A percentile compares a stretch with the other conserved stretches of the same genome.
Evolutionary conservation across 2,797 vertebrate species (phyloP).

Genomic region (Macrochelys suwanniensis): DNA sequence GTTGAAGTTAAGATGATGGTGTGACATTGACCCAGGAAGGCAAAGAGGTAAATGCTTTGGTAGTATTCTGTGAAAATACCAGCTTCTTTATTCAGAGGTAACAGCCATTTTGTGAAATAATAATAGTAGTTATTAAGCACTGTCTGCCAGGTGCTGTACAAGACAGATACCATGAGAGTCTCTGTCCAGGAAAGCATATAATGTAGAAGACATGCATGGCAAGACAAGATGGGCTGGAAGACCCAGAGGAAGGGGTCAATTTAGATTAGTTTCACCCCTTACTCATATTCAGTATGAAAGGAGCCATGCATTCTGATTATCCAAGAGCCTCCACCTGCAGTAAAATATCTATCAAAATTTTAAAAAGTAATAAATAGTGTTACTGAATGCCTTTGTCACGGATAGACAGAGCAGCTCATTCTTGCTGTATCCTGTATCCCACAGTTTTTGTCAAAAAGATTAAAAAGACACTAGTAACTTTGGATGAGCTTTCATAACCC

Average conservation of each 20-base stretch:
- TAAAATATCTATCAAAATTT: neutral
- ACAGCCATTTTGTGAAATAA: neutral
- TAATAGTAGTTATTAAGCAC: neutral
- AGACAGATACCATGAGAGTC: neutral
- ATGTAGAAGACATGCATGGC: neutral
- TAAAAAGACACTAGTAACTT: conserved; percentile 20
- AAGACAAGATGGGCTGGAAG: neutral
- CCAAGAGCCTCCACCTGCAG: neutral
- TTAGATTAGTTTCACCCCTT: conserved; percentile 8
- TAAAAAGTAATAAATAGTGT: neutral
- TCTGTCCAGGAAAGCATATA: accelerated
- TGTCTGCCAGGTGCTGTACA: neutral
- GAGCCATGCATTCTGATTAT: conserved; percentile 17
- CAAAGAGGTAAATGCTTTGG: conserved; percentile 7
- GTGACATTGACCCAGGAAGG: neutral
- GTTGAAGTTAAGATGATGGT: neutral
- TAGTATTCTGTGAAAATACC: neutral
- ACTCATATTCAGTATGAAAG: neutral
- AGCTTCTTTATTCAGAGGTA: neutral
- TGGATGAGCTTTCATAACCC: conserved; percentile 5
- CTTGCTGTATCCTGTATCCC: neutral
- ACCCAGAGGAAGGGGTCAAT: neutral
- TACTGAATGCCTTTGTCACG: neutral
- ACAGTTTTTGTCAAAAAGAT: conserved; percentile 25
- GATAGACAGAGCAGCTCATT: neutral